Percentiles rank a stretch among this genome's conserved stretches.
These are phyloP conservation scores for Odontesthes bonariensis DNA, from an alignment of 2,113 vertebrate genomes.

Conservation along the genomic window DNA sequence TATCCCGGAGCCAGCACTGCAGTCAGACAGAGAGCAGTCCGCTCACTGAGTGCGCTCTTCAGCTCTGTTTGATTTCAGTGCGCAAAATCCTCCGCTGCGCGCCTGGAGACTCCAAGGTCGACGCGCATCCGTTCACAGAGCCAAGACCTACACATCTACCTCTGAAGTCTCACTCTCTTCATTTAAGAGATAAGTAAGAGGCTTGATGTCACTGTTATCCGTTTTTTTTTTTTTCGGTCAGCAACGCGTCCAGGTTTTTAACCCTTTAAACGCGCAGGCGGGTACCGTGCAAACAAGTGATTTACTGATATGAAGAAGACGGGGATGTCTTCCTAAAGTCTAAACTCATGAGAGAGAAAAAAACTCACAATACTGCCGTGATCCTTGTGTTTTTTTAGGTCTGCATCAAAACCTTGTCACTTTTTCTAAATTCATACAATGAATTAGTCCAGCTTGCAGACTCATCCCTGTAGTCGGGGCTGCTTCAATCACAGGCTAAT, in stretches of 20 bases:
- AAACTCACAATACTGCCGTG: neutral
- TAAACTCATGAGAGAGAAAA: neutral
- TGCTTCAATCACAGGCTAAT: neutral
- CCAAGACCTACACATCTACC: slow-evolving; percentile 28
- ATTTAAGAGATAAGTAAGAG: slow-evolving; percentile 36
- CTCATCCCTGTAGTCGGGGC: neutral
- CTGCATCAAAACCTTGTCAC: neutral
- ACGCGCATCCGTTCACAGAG: slow-evolving; percentile 53
- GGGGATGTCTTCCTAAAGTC: neutral
- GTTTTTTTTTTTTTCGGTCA: slow-evolving; percentile 27
- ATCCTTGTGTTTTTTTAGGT: neutral
- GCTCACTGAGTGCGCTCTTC: slow-evolving; percentile 46
- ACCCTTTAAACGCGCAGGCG: slow-evolving; percentile 44
- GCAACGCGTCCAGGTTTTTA: slow-evolving; percentile 43
- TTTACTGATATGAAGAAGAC: neutral
- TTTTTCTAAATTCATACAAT: neutral
- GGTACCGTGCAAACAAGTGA: too few relatives aligned
- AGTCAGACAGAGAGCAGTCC: slow-evolving; percentile 42
- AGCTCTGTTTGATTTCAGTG: slow-evolving; percentile 54
- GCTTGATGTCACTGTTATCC: slow-evolving; percentile 42
- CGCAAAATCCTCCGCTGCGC: slow-evolving; percentile 67
- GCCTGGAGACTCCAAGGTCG: slow-evolving; percentile 67
- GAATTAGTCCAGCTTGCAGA: neutral
- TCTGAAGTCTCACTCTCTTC: slow-evolving; percentile 41
- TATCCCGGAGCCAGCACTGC: slow-evolving; percentile 49